phyloP scores from a whole-genome alignment of 2,113 vertebrate species.

The Meriones unguiculatus region DNA sequence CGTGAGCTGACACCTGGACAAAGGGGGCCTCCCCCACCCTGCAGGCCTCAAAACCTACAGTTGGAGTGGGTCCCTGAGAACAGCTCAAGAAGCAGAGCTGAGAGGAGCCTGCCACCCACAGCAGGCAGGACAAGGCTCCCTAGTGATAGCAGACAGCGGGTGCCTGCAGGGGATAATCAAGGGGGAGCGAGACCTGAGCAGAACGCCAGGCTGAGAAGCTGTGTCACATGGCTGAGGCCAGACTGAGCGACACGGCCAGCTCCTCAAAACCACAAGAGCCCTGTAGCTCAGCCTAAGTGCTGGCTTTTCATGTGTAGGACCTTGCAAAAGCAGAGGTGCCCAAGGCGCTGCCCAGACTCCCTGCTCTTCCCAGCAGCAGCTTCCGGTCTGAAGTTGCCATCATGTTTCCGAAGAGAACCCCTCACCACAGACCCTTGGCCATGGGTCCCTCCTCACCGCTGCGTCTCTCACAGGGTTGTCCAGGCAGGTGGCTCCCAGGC shows the following conservation, averaged over 20 bases:
- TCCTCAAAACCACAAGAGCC: not conserved
- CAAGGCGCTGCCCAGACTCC: not conserved
- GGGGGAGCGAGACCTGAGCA: too few relatives aligned
- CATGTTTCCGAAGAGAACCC: not conserved
- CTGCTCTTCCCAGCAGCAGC: not conserved
- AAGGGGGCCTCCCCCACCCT: not conserved
- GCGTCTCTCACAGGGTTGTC: not conserved
- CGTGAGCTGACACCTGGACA: not conserved
- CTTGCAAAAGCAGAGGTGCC: not conserved
- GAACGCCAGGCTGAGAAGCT: not conserved
- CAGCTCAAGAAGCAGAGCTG: not conserved
- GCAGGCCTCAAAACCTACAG: not conserved
- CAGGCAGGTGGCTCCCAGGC: not conserved
- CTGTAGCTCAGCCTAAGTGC: not conserved
- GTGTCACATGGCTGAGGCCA: not conserved
- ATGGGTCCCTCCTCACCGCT: not conserved
- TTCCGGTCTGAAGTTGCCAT: not conserved
- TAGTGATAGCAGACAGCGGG: not conserved
- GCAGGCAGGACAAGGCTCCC: not conserved
- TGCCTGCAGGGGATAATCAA: not conserved
- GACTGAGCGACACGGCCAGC: not conserved
- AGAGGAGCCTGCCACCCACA: not conserved
- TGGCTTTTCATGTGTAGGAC: not conserved
- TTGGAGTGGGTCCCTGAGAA: too few relatives aligned
- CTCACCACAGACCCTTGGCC: not conserved